Evolutionary conservation across 2,797 vertebrate species (phyloP), one percentile per base, ranked within the genome.

Genomic region (Melanotaenia pygmaea): DNA sequence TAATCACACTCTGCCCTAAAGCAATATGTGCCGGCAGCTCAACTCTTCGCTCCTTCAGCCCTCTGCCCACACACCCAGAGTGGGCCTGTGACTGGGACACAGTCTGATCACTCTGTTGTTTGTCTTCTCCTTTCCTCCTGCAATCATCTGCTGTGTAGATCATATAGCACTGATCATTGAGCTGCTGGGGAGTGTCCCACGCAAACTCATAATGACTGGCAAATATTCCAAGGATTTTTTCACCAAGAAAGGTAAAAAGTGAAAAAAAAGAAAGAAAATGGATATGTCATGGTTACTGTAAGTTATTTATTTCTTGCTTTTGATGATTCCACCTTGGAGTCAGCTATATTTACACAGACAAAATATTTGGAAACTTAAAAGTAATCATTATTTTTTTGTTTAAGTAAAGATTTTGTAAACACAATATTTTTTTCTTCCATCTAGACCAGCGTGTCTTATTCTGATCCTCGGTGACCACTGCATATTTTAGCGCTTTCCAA

Each of bases 181-280:
- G 95, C 96, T 99, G 89, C 94, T 99, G 94, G 98, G 98, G 73
- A 96, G 93, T 86, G 95, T 99, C 92, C 98, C 97, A 93, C 96
- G 96, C 90, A 99, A 98, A 93, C 96, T 99, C 87, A 94, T 98
- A 89, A 89, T 96, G 90, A 94, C 94, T 37, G 98, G 97, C 90
- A 99, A 99, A 95, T 98, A 99, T 94, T 98, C 98, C 92, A 99
- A 98, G 96, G 98, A 99, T 81, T 99, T 99, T 96, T 99, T 99
- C 96, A 98, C 96, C 94, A 99, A 99, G 94, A 98, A 99, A 98
- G 98, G 97, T 99, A 98, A 94, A 83, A 74, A 12, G 22, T 4
- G 4, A 70, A 61, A 47, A 96, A 91, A 60, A 30, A 37, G 11
- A 70, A 40, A 60, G 54, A n/a, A 60, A 14, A 20, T 64, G 16